Evolutionary conservation across 2,888 invertebrate genomes (phyloP).

Genomic region (Drosophila bunnanda): DNA sequence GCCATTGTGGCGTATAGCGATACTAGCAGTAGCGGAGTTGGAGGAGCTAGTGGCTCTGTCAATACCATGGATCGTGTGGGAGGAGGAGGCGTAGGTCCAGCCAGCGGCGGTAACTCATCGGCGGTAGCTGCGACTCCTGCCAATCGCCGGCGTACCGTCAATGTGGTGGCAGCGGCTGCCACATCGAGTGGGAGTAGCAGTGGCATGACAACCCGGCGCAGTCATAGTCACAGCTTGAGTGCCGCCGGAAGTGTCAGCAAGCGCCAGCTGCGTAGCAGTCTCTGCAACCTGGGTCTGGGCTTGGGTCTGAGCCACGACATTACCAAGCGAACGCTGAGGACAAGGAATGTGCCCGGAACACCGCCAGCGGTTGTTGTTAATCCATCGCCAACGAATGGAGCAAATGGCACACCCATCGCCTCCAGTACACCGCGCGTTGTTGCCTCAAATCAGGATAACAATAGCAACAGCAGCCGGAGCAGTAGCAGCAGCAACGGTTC

Average conservation of each 20-base stretch:
- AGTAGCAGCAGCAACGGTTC: conserved; percentile 34
- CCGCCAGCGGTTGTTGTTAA: neutral
- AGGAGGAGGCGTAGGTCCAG: conserved; percentile 18
- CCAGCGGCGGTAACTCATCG: conserved; percentile 5
- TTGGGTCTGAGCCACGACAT: conserved; percentile 63
- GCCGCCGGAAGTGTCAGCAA: conserved; percentile 61
- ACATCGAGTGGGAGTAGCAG: conserved; percentile 19
- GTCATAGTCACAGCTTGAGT: conserved; percentile 53
- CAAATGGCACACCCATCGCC: neutral
- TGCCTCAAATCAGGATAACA: conserved; percentile 70
- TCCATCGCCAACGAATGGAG: neutral
- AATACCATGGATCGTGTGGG: conserved; percentile 15
- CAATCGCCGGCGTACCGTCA: conserved; percentile 24
- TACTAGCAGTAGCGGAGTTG: neutral
- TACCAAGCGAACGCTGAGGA: conserved; percentile 82
- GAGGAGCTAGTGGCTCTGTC: neutral
- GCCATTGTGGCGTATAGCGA: conserved; percentile 59
- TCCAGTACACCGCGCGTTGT: conserved; percentile 44
- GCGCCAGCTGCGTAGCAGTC: conserved; percentile 82
- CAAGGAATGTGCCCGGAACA: conserved; percentile 68
- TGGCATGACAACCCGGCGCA: conserved; percentile 54
- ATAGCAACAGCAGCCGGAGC: neutral
- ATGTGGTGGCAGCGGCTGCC: conserved; percentile 9
- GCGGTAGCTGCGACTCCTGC: neutral
- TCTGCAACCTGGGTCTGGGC: conserved; percentile 46